Base-by-base conservation (phyloP, 1,140 invertebrate genomes). In the Colletes latitarsis region DNA sequence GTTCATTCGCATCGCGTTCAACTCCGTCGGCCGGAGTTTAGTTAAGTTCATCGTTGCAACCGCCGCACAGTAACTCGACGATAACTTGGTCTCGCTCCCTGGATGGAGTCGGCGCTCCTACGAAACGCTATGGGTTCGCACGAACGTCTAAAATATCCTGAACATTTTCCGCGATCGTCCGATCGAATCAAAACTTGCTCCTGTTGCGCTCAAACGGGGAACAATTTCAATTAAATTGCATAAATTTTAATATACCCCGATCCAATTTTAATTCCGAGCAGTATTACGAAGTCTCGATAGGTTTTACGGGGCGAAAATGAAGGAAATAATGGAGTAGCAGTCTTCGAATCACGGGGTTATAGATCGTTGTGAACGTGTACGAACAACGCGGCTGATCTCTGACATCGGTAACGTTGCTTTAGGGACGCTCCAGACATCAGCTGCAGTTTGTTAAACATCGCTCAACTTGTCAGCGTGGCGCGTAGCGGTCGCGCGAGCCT, bases 381-480 rank as follows among this genome's bases (percentile, higher is more conserved):
- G 78, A 89, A 89, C 78, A 82, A 87, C 81, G 79, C 53, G 85
- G 71, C 85, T 88, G 82, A 88, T 87, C 82, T 81, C 63, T 77
- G 82, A 80, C 82, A 84, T 81, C 78, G 64, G 73, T 78, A 80
- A 78, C 77, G 76, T 83, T 67, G 80, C 85, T 87, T 30, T 88
- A 87, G 80, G 62, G 53, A 70, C 84, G n/a, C 86, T 81, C 55
- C 55, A 83, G 71, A 81, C 86, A 86, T 88, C 86, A 87, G 84
- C 84, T 85, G 81, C 84, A 82, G 88, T 88, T 89, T 89, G 88
- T 88, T 89, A 89, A 89, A 89, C 88, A 88, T 89, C 88, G 81
- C 77, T 89, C 88, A 88, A 78, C 82, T 70, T 87, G 88, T 89
- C 88, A 87, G 71, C 85, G 60, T 12, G 0, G 30, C 30, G 0